Base-by-base conservation (phyloP, 2,113 vertebrate genomes). In the Platichthys stellatus region DNA sequence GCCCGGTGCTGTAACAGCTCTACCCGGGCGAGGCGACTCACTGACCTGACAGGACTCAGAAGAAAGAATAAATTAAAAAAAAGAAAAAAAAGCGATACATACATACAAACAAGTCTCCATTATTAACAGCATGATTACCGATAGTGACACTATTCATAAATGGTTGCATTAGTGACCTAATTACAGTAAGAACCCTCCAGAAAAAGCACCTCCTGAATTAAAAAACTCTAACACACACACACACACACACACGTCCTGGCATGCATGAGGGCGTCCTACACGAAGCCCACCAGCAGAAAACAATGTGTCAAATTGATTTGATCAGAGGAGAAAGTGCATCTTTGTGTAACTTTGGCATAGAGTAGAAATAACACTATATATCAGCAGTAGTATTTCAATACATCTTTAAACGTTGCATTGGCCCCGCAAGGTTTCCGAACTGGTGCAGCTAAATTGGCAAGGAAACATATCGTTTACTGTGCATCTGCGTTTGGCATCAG, bases 81-180 rank as follows among this genome's bases (percentile, higher is more conserved):
- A 93, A 92, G 89, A 92, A 91, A 91, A 91, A 91, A 90, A 90
- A 86, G 82, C 65, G n/a, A 74, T 83, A 87, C 80, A 91, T 79
- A 87, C 80, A 91, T 77, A 87, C 74, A 88, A 82, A 87, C 51
- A 84, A 74, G 23, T 80, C 69, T 84, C 79, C 70, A 84, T 66
- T 84, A 84, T 84, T 69, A 84, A 89, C 89, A 90, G 63, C 72
- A 82, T 74, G 85, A 80, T 85, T 74, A 78, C 66, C 62, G 78
- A 86, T 68, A 73, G 64, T 69, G 76, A 76, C 59, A 78, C 76
- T 85, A 82, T 80, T 69, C 71, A 88, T 82, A 84, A 84, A 80
- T 86, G 69, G 76, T 83, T 88, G 62, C 47, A 59, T 38, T 38
- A 69, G 67, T 73, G 74, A 80, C 66, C 57, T 86, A 83, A 77